phyloP scores from a whole-genome alignment of 2,888 invertebrate genomes.

The Megaustenia siamemsis region DNA sequence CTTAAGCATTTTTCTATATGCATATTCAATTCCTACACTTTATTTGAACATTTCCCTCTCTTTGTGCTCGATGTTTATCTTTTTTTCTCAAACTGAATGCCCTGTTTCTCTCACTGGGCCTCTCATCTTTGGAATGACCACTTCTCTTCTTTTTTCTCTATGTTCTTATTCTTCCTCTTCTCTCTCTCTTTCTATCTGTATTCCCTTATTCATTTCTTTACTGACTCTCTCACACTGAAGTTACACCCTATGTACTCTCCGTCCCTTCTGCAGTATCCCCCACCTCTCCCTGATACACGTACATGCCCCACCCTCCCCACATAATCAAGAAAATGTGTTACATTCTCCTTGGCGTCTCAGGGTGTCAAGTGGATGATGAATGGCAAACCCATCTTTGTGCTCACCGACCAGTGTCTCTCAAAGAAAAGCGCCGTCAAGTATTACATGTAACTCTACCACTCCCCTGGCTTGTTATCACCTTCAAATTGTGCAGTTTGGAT shows the following conservation, averaged over 20 bases:
- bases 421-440: not conserved
- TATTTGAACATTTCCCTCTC: no score
- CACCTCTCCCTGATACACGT: no score
- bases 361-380: conserved; percentile 23
- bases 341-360: no score
- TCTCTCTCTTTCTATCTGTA: not conserved
- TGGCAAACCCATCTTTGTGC: not conserved
- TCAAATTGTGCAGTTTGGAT: conserved; percentile 4
- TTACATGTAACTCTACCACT: conserved; percentile 28
- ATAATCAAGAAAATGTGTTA: not conserved
- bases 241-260: not conserved
- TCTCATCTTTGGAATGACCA: no score
- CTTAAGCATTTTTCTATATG: no score
- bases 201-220: not conserved
- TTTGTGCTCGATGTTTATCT: no score
- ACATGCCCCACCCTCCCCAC: not conserved
- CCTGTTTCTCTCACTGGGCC: no score
- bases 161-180: no score
- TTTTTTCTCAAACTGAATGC: no score
- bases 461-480: conserved; percentile 9
- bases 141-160: not conserved
- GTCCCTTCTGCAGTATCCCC: not conserved
- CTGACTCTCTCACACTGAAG: not conserved
- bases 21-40: no score
- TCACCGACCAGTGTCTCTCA: not conserved